Conservation (phyloP, 2,888 invertebrate species). For the Harpagoxenus sublaevis region DNA sequence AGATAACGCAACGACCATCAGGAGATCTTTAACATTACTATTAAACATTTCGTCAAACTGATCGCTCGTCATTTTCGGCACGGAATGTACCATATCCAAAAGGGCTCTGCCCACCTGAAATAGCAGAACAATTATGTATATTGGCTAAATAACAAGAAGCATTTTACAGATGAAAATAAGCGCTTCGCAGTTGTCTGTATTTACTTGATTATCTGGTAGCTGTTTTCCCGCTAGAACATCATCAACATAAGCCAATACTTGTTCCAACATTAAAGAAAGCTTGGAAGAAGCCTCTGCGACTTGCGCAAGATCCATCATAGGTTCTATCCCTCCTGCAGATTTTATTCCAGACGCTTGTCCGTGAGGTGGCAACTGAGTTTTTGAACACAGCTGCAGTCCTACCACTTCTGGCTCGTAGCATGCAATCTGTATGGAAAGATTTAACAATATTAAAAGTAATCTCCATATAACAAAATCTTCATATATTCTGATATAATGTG, state of each 20-base stretch:
- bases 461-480: neutral
- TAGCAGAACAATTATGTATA: neutral
- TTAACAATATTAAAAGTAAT: neutral
- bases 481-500: too few relatives aligned
- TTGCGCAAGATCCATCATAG: slow-evolving; percentile 92
- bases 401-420: slow-evolving; percentile 97
- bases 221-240: slow-evolving; percentile 94
- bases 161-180: neutral
- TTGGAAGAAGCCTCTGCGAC: slow-evolving; percentile 94
- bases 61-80: slow-evolving; percentile 96
- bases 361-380: slow-evolving; percentile 88
- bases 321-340: slow-evolving; percentile 89
- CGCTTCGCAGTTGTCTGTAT: neutral
- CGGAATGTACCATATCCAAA: slow-evolving; percentile 95
- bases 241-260: slow-evolving; percentile 95
- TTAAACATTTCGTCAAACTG: slow-evolving; percentile 98
- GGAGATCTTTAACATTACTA: slow-evolving; percentile 97
- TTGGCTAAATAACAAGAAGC: neutral
- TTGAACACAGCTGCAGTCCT: slow-evolving; percentile 93
- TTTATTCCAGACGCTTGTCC: slow-evolving; percentile 85
- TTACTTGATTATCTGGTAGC: slow-evolving; percentile 91
- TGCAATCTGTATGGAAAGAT: slow-evolving; percentile 87
- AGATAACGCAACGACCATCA: slow-evolving; percentile 98
- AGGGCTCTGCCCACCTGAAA: slow-evolving; percentile 92
- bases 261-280: slow-evolving; percentile 92